Conservation (phyloP, 2,888 invertebrate species). For the Neoscelio sp. region DNA sequence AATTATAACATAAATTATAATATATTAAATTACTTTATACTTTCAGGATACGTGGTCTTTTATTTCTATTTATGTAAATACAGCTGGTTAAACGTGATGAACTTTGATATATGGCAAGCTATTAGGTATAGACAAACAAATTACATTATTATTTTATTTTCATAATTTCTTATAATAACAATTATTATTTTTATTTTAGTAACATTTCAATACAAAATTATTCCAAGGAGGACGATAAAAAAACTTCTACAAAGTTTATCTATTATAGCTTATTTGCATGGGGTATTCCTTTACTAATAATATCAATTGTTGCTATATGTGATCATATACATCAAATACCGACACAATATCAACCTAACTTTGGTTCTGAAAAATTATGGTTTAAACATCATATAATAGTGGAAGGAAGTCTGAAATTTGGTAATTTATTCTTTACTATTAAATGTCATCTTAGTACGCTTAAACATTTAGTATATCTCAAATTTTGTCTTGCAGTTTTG, state of each 20-base stretch:
- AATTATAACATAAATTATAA: no score
- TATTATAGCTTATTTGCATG: slow-evolving; percentile 31
- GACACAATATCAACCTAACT: slow-evolving; percentile 25
- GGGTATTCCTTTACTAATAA: slow-evolving; percentile 1
- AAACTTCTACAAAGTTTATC: slow-evolving; percentile 18
- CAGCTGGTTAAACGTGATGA: slow-evolving; percentile 34
- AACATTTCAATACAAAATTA: background rate
- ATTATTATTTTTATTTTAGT: no score
- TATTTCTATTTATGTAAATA: slow-evolving; percentile 34
- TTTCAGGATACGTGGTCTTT: slow-evolving; percentile 18
- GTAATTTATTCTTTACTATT: no score
- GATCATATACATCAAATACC: slow-evolving; percentile 1
- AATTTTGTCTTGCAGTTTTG: background rate
- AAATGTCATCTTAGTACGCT: no score
- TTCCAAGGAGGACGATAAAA: background rate
- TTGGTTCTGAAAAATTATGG: slow-evolving; percentile 11
- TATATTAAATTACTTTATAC: no score
- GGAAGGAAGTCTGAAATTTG: background rate
- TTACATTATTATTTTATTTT: no score
- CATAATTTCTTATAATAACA: no score
- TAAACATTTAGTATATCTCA: background rate
- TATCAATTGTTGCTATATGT: slow-evolving; percentile 1
- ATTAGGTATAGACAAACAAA: slow-evolving; percentile 17
- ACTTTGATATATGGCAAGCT: slow-evolving; percentile 23
- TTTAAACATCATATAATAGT: background rate